Percentiles rank a stretch among this genome's conserved stretches.
phyloP scores from a whole-genome alignment of 2,113 vertebrate species.

The Scartelaos histophorus region DNA sequence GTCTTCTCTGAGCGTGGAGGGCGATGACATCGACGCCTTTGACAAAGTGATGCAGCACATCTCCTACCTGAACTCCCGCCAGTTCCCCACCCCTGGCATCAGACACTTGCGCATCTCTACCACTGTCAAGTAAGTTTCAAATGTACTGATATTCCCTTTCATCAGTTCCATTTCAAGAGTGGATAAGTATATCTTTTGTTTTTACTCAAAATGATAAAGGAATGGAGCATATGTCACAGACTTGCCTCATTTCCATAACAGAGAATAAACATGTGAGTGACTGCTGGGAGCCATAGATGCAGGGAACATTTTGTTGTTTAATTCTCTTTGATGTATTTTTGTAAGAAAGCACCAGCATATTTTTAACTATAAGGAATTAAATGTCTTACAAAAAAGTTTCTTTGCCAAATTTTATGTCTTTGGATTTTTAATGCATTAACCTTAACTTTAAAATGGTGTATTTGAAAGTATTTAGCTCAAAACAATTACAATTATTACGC shows the following conservation, averaged over 20 bases:
- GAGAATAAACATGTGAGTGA: slow-evolving; percentile 25
- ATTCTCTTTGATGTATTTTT: slow-evolving; percentile 23
- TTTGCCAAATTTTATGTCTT: neutral
- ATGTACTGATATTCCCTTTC: neutral
- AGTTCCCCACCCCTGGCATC: slow-evolving; percentile 96
- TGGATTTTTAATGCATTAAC: neutral
- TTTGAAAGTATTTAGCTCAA: too few species aligned
- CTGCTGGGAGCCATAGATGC: slow-evolving; percentile 7
- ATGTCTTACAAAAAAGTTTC: too few species aligned
- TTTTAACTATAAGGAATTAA: neutral
- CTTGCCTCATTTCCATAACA: slow-evolving; percentile 22
- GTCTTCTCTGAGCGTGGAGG: slow-evolving; percentile 85
- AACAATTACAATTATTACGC: neutral
- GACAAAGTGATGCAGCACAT: slow-evolving; percentile 93
- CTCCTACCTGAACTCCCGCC: slow-evolving; percentile 92
- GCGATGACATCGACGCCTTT: slow-evolving; percentile 85
- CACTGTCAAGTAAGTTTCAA: slow-evolving; percentile 76
- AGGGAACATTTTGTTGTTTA: slow-evolving; percentile 10
- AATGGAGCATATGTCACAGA: slow-evolving; percentile 33
- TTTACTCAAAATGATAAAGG: slow-evolving; percentile 13
- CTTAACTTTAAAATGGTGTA: neutral
- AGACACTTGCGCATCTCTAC: slow-evolving; percentile 87
- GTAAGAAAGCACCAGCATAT: neutral
- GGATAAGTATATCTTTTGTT: neutral
- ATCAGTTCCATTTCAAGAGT: neutral